These are phyloP conservation scores for Drosophila flavopinicola DNA, from an alignment of 2,888 invertebrate genomes.

Conservation along the genomic window DNA sequence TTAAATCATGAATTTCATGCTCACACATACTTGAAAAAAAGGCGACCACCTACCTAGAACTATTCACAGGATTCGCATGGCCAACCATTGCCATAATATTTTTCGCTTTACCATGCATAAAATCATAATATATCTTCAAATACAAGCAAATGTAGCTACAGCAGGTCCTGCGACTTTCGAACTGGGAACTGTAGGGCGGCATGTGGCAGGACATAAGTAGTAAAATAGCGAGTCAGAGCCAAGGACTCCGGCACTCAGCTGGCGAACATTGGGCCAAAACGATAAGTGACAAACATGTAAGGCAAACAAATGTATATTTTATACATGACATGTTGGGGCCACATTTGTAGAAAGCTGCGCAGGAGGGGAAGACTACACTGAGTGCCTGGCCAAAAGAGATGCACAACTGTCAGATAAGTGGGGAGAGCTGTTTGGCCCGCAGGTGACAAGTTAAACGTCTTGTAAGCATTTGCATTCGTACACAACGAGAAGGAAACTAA, in stretches of 20 bases:
- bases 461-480: slow-evolving; percentile 70
- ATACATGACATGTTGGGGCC: slow-evolving; percentile 36
- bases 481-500: slow-evolving; percentile 13
- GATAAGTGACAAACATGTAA: slow-evolving; percentile 78
- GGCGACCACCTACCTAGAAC: not conserved
- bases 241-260: slow-evolving; percentile 41
- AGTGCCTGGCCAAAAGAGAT: slow-evolving; percentile 46
- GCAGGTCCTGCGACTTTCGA: not conserved
- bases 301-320: slow-evolving; percentile 74
- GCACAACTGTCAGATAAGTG: slow-evolving; percentile 78
- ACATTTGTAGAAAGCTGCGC: not conserved
- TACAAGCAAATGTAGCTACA: slow-evolving; percentile 22
- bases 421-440: slow-evolving; percentile 70
- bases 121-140: slow-evolving; percentile 67
- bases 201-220: slow-evolving; percentile 18
- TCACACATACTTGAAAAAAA: not conserved
- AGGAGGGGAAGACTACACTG: not conserved
- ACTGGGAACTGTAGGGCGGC: not conserved
- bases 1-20: not conserved
- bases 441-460: slow-evolving; percentile 80
- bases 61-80: slow-evolving; percentile 1
- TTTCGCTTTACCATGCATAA: slow-evolving; percentile 65
- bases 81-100: slow-evolving; percentile 29
- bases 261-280: slow-evolving; percentile 62
- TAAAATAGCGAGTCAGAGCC: slow-evolving; percentile 29